Evolutionary conservation across 1,140 invertebrate species (phyloP), one percentile per base, ranked within the genome.

Genomic region (Melipona quadrifasciata): DNA sequence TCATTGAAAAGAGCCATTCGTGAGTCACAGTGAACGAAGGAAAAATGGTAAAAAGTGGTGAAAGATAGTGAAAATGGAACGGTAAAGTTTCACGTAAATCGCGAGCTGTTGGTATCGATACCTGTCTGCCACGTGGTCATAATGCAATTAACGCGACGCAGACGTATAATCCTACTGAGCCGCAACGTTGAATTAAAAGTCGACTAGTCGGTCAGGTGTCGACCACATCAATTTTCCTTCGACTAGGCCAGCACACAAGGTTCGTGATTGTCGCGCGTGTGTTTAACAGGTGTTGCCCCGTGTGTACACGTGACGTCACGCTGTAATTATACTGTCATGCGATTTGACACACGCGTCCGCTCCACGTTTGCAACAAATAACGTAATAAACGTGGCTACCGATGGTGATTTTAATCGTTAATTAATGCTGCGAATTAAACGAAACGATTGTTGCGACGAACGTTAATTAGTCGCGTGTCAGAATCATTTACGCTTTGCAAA

Each of bases 191-290:
- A 65, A 16, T 17, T 34, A 72, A 80, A 53, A 51, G 39, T 51
- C 79, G 39, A 72, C 70, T 72, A 8, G 51, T 57, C 67, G 53
- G n/a, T 14, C 78, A 71, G 78, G 78, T 80, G 53, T 80, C 53
- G 31, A 2, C 51, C 17, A 80, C 53, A 71, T 58, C 78, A 71
- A 51, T 71, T 80, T 71, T 53, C 34, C 64, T 11, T 78, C 2
- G 19, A 67, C 24, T 27, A 4, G n/a, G 8, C 39, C 39, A 47
- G 39, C 39, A 47, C 39, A 47, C 39, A 47, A 47, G 39, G 39
- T 58, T 61, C 53, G 55, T 67, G 58, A 65, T 34, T 68, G 47
- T 16, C 47, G 47, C 64, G 79, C 14, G 55, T 72, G 55, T 72
- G 55, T 34, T 72, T 17, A 72, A 55, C 79, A 80, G 61, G 11